phyloP scores from a whole-genome alignment of 2,888 invertebrate genomes.

The Acronicta alni region DNA sequence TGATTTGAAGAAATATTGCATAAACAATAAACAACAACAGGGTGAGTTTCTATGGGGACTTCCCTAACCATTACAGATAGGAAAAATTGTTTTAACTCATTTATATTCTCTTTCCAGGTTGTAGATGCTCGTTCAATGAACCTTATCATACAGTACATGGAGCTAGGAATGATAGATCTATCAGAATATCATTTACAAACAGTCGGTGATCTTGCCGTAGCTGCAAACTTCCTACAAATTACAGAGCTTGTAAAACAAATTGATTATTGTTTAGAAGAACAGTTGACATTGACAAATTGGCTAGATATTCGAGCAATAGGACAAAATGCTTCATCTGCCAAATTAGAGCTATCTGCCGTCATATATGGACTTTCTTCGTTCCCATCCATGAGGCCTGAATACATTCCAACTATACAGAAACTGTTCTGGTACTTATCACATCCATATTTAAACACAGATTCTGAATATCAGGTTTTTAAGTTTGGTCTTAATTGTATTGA shows the following conservation, averaged over 20 bases:
- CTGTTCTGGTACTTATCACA: slow-evolving; percentile 83
- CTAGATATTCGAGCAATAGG: slow-evolving; percentile 75
- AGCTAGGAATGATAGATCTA: slow-evolving; percentile 76
- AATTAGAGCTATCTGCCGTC: slow-evolving; percentile 69
- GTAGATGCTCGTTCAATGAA: slow-evolving; percentile 78
- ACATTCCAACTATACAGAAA: slow-evolving; percentile 70
- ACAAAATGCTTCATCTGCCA: slow-evolving; percentile 68
- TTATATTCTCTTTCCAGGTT: slow-evolving; percentile 66
- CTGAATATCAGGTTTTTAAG: slow-evolving; percentile 76
- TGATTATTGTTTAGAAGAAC: slow-evolving; percentile 72
- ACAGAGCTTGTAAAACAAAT: slow-evolving; percentile 80
- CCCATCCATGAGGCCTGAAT: slow-evolving; percentile 71
- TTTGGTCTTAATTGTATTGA: slow-evolving; percentile 80
- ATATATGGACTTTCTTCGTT: slow-evolving; percentile 76
- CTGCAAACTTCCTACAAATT: slow-evolving; percentile 81
- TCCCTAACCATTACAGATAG: too few species aligned
- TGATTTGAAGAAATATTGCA: too few species aligned
- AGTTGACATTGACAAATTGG: slow-evolving; percentile 72
- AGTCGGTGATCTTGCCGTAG: slow-evolving; percentile 72
- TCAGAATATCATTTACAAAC: slow-evolving; percentile 66
- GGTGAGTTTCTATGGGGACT: too few species aligned
- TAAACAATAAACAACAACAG: too few species aligned
- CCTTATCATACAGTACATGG: slow-evolving; percentile 77
- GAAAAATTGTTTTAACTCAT: not conserved
- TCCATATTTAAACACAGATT: slow-evolving; percentile 71